phyloP scores from a whole-genome alignment of 1,140 invertebrate genomes.

The Aphaenogaster rudis region DNA sequence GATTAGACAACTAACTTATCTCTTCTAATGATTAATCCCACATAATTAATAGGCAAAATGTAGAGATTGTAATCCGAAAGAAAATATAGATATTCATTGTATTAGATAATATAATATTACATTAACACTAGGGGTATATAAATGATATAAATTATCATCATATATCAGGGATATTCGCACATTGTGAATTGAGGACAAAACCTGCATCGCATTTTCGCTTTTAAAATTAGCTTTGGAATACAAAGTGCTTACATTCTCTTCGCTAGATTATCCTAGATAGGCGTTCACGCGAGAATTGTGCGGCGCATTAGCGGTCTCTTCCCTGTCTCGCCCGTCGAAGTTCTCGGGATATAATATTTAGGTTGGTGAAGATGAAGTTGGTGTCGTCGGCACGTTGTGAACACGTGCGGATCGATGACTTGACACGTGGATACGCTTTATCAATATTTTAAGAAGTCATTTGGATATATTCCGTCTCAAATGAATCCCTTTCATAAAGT shows the following conservation, averaged over 20 bases:
- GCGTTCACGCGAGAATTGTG: not conserved
- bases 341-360: conserved; percentile 23
- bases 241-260: not conserved
- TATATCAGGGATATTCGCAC: not conserved
- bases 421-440: not conserved
- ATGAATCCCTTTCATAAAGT: conserved; percentile 18
- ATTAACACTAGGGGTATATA: no score
- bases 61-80: not conserved
- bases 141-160: not conserved
- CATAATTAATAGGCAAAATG: not conserved
- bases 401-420: conserved; percentile 26
- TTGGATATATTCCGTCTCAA: conserved; percentile 16
- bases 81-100: not conserved
- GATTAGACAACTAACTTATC: not conserved
- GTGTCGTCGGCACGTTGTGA: not conserved
- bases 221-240: not conserved
- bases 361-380: not conserved
- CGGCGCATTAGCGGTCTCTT: not conserved
- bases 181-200: not conserved
- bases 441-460: conserved; percentile 42
- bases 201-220: not conserved
- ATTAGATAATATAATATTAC: no score
- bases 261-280: not conserved
- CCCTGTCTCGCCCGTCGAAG: not conserved
- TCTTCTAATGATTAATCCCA: not conserved